These are phyloP conservation scores for Eremobia ochroleuca DNA, from an alignment of 2,888 invertebrate genomes.

Conservation along the genomic window DNA sequence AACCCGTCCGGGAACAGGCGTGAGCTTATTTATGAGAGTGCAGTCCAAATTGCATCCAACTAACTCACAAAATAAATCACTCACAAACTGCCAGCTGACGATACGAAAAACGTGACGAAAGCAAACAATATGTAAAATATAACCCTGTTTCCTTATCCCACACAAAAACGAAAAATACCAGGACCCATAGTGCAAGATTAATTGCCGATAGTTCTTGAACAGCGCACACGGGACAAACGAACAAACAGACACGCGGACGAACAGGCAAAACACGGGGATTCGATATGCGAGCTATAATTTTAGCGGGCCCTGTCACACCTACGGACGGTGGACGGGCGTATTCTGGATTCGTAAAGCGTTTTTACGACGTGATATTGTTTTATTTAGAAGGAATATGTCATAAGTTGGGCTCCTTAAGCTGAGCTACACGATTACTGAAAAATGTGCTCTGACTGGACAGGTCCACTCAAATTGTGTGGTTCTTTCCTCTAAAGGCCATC, in stretches of 20 bases:
- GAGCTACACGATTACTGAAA: neutral
- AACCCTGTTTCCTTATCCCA: constrained; percentile 29
- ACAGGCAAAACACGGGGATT: constrained; percentile 84
- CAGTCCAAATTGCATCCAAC: neutral
- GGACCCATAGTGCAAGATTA: constrained; percentile 81
- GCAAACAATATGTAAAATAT: constrained; percentile 20
- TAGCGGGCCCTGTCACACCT: constrained; percentile 87
- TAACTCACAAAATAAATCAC: constrained; percentile 18
- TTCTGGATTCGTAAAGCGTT: constrained; percentile 70
- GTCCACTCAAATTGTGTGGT: neutral
- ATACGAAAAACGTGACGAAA: constrained; percentile 45
- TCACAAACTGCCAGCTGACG: constrained; percentile 9
- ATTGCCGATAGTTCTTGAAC: constrained; percentile 83
- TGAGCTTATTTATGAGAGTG: neutral
- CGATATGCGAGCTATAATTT: constrained; percentile 87
- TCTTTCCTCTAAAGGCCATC: too few species aligned
- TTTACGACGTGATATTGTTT: constrained; percentile 1
- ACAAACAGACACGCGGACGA: constrained; percentile 81
- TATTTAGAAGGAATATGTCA: neutral
- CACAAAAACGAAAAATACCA: constrained; percentile 62
- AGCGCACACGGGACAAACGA: constrained; percentile 74
- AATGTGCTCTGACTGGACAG: neutral
- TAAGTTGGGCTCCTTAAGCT: neutral
- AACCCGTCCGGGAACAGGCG: neutral
- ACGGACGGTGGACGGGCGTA: constrained; percentile 77